Conservation (phyloP, 2,888 invertebrate species). For the Lochmaea capreae region DNA sequence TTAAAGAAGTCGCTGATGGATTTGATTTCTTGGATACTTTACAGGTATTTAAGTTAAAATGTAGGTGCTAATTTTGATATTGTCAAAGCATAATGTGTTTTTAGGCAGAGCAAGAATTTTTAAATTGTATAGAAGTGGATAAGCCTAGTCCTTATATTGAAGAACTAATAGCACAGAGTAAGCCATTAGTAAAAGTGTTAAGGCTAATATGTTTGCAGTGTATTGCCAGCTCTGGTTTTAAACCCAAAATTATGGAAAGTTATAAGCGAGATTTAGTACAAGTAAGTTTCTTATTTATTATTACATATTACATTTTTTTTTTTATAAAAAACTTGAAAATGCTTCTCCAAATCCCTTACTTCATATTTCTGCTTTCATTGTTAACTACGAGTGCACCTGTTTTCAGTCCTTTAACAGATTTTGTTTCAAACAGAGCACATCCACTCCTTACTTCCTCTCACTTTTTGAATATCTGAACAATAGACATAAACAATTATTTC, state of each 20-base stretch:
- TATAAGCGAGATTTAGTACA: conserved; percentile 73
- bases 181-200: conserved; percentile 84
- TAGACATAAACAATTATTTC: conserved; percentile 51
- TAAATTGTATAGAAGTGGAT: conserved; percentile 92
- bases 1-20: conserved; percentile 81
- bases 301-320: no score
- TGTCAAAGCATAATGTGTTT: conserved; percentile 25
- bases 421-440: no score
- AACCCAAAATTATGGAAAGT: conserved; percentile 83
- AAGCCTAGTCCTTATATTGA: conserved; percentile 90
- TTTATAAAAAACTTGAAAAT: no score
- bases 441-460: no score
- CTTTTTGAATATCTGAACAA: no score
- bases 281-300: conserved; percentile 45
- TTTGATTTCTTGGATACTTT: conserved; percentile 63
- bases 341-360: no score
- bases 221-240: conserved; percentile 91
- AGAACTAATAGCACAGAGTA: conserved; percentile 88
- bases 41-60: conserved; percentile 51
- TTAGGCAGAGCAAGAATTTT: conserved; percentile 87
- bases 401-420: no score
- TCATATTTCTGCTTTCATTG: no score
- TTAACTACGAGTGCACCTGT: no score
- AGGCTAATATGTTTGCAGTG: conserved; percentile 94
- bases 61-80: neutral